Evolutionary conservation across 2,797 vertebrate species (phyloP), one percentile per base, ranked within the genome.

Genomic region (Agapornis canus): DNA sequence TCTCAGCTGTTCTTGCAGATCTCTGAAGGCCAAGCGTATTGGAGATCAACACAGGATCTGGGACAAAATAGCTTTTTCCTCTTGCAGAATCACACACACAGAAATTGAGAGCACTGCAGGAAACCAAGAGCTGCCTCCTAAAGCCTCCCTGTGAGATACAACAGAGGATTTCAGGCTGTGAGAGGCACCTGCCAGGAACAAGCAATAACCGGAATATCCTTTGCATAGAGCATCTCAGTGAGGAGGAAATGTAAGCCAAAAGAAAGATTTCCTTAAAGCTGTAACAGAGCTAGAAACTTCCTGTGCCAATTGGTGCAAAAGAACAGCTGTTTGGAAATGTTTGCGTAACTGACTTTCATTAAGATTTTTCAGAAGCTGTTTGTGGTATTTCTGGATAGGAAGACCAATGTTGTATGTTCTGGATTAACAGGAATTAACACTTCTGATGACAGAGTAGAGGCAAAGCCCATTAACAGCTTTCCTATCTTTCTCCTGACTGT

Each of bases 241-340:
- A 5, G 22, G 35, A 73, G 31, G 69, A 92, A 82, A 18, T 1
- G 1, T 40, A 69, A 76, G 4, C 20, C 23, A 16, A 27, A 57
- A 85, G n/a, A 77, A 57, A 85, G n/a, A 77, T 40, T 82, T 82
- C 51, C 76, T 56, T n/a, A 26, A 72, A 72, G 70, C 39, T 37
- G 3, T 54, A 73, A 54, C 40, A 17, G 15, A 84, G n/a, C 29
- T 82, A 66, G 56, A 65, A 85, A 87, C 43, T 40, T 32, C 43
- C 40, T 77, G 0, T 26, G 66, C 54, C 1, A 1, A 26, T 19
- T 70, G 39, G 37, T 72, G 11, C 47, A 40, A 56, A 82, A 76
- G 26, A 73, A 40, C 21, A 70, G 27, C 68, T 51, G 14, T 42
- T 85, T 31, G 56, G 48, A 54, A 77, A 77, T 14, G 32, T 66